Conservation (phyloP, 1,140 invertebrate species). For the Dinoponera quadriceps region DNA sequence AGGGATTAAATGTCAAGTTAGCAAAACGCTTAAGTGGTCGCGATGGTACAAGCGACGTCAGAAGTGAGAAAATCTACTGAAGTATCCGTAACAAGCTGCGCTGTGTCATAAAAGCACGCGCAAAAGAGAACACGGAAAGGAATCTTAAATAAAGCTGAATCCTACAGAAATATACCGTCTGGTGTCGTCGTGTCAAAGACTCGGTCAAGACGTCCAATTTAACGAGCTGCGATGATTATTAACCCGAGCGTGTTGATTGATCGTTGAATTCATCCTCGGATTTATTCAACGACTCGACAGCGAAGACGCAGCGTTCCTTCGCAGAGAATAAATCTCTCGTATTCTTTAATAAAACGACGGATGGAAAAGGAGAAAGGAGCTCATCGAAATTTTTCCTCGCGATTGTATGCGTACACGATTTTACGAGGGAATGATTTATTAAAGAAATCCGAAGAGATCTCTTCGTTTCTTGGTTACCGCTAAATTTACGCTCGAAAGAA, state of each 20-base stretch:
- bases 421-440: no score
- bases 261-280: no score
- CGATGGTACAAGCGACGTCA: slow-evolving; percentile 18
- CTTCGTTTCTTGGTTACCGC: no score
- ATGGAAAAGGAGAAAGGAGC: no score
- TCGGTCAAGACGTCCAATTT: background rate
- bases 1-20: slow-evolving; percentile 36
- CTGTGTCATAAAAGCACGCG: slow-evolving; percentile 2
- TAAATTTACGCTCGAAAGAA: no score
- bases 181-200: background rate
- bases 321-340: no score
- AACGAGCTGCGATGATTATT: background rate
- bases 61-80: slow-evolving; percentile 19
- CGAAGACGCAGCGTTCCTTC: background rate
- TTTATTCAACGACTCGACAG: background rate
- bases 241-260: no score
- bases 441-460: no score
- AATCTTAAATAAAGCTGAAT: background rate
- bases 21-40: slow-evolving; percentile 3
- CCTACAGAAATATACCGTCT: background rate
- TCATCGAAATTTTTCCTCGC: no score
- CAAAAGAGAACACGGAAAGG: background rate
- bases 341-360: no score
- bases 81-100: slow-evolving; percentile 6
- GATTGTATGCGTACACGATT: no score